Evolutionary conservation across 2,888 invertebrate species (phyloP).

Genomic region (Aphidius colemani): DNA sequence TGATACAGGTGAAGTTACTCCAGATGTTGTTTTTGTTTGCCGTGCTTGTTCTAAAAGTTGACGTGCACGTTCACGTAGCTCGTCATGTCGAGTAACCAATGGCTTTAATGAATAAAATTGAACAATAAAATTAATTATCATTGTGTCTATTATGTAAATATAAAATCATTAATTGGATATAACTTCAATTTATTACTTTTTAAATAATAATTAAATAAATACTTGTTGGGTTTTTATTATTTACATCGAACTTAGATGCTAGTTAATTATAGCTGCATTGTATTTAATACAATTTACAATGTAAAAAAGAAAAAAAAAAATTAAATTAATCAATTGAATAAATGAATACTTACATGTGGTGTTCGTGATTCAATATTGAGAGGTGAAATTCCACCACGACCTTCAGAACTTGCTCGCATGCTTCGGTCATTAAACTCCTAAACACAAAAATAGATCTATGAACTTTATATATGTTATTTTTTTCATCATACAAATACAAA

Average conservation of each 20-base stretch:
- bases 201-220: slow-evolving; percentile 16
- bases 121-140: slow-evolving; percentile 29
- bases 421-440: slow-evolving; percentile 51
- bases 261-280: too few species aligned
- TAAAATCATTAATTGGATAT: neutral
- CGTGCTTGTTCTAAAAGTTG: slow-evolving; percentile 81
- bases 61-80: slow-evolving; percentile 82
- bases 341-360: slow-evolving; percentile 52
- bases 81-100: slow-evolving; percentile 79
- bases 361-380: slow-evolving; percentile 50
- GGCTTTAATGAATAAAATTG: slow-evolving; percentile 63
- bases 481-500: neutral
- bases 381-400: slow-evolving; percentile 51
- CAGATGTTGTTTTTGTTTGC: slow-evolving; percentile 57
- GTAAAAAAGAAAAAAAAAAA: slow-evolving; percentile 1
- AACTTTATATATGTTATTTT: neutral
- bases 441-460: slow-evolving; percentile 23
- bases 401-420: slow-evolving; percentile 53
- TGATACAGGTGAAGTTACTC: slow-evolving; percentile 62
- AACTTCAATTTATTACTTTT: slow-evolving; percentile 20
- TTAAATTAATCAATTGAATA: neutral
- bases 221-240: too few species aligned
- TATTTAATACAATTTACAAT: too few species aligned
- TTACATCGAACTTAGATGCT: too few species aligned
- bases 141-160: too few species aligned